Evolutionary conservation across 2,113 vertebrate genomes (phyloP).

Genomic region (Oreochromis tanganicae): DNA sequence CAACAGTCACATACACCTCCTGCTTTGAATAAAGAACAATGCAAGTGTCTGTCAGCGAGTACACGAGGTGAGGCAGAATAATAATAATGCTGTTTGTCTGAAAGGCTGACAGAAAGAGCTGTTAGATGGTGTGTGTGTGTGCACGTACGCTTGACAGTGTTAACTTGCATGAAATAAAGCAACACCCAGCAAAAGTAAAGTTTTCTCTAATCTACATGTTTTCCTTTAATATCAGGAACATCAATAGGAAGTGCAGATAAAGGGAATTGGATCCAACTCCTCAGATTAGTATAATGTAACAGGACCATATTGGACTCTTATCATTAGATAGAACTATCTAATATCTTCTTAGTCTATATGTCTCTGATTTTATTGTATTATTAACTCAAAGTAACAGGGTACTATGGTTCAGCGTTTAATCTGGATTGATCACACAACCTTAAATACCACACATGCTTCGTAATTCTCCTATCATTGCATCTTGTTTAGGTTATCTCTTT

Average conservation of each 20-base stretch:
- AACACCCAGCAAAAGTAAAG: not conserved
- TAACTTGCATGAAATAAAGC: not conserved
- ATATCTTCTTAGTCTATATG: not conserved
- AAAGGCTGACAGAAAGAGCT: constrained; percentile 35
- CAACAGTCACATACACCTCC: not conserved
- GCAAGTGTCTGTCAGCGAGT: constrained; percentile 22
- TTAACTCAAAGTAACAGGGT: not conserved
- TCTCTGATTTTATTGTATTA: not conserved
- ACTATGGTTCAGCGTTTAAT: not conserved
- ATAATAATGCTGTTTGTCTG: constrained; percentile 14
- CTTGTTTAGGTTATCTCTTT: not conserved
- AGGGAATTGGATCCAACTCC: not conserved
- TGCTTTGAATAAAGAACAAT: constrained; percentile 13
- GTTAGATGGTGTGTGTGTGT: constrained; percentile 4
- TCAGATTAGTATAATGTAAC: not conserved
- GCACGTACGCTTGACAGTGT: not conserved
- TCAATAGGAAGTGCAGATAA: not conserved
- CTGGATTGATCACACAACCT: not conserved
- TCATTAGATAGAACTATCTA: not conserved
- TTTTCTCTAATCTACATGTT: not conserved
- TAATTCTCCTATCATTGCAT: not conserved
- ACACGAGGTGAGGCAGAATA: not conserved
- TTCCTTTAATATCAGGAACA: not conserved
- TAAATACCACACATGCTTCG: not conserved
- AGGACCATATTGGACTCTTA: not conserved